A percentile compares a stretch with the other conserved stretches of the same genome.
These are phyloP conservation scores for Volucella inflata DNA, from an alignment of 2,888 invertebrate species.

Conservation along the genomic window DNA sequence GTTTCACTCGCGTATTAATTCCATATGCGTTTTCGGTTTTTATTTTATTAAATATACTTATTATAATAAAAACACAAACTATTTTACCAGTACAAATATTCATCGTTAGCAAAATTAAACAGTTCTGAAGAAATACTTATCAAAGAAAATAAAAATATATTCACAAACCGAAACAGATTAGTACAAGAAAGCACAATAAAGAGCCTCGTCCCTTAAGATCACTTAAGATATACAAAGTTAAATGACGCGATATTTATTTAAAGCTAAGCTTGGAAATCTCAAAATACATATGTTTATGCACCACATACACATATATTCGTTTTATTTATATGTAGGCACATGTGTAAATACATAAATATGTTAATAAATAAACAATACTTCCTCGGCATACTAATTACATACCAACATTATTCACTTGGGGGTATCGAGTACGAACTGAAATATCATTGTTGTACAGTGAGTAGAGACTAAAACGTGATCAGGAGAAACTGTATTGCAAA, in stretches of 20 bases:
- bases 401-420: constrained; percentile 8
- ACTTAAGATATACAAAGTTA: background rate
- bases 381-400: constrained; percentile 35
- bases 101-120: too few relatives aligned
- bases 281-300: too few relatives aligned
- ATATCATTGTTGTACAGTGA: background rate
- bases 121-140: too few relatives aligned
- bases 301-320: too few relatives aligned
- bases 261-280: background rate
- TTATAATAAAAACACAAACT: constrained; percentile 21
- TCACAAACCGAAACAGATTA: constrained; percentile 6
- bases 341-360: constrained; percentile 21
- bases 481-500: too few relatives aligned
- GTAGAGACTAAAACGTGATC: background rate
- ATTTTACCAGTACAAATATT: too few relatives aligned
- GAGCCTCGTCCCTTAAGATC: background rate
- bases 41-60: too few relatives aligned
- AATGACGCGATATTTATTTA: constrained; percentile 22
- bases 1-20: constrained; percentile 79
- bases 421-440: constrained; percentile 6
- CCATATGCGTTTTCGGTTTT: background rate
- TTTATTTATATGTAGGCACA: background rate
- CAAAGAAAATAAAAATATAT: background rate
- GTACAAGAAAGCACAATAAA: background rate
- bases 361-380: constrained; percentile 7